Percentiles rank a stretch among this genome's conserved stretches.
Evolutionary conservation across 2,113 vertebrate species (phyloP).

Genomic region (Orcinus orca): DNA sequence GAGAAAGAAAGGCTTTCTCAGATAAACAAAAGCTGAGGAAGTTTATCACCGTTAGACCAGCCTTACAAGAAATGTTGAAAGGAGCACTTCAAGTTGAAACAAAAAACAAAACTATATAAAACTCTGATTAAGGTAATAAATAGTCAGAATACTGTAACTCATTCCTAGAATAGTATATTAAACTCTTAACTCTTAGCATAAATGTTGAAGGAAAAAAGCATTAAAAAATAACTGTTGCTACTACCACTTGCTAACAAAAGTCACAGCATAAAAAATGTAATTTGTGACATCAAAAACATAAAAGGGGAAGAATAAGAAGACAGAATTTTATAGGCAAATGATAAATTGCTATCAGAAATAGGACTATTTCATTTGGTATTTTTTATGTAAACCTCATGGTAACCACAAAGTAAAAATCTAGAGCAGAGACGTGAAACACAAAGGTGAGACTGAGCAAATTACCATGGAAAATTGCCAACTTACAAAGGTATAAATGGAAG

Average conservation of each 20-base stretch:
- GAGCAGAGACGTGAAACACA: not conserved
- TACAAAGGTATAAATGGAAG: not conserved
- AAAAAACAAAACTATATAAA: not conserved
- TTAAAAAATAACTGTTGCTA: not conserved
- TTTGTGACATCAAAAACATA: not conserved
- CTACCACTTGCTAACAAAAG: not conserved
- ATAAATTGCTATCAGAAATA: not conserved
- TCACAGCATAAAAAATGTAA: not conserved
- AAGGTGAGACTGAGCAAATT: not conserved
- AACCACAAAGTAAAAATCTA: not conserved
- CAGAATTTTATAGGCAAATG: not conserved
- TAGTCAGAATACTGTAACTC: not conserved
- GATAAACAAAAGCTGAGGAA: not conserved
- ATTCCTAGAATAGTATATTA: not conserved
- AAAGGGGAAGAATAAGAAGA: not conserved
- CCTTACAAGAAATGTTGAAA: not conserved
- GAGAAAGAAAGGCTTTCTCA: not conserved
- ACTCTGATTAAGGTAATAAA: not conserved
- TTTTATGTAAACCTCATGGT: not conserved
- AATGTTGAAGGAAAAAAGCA: not conserved
- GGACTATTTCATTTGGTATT: not conserved
- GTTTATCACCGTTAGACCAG: not conserved
- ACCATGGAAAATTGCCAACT: not conserved
- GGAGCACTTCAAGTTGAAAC: not conserved
- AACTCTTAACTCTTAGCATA: not conserved